These are phyloP conservation scores for Caenorhabditis drosophilae DNA, from an alignment of 2,888 invertebrate species.

Conservation along the genomic window DNA sequence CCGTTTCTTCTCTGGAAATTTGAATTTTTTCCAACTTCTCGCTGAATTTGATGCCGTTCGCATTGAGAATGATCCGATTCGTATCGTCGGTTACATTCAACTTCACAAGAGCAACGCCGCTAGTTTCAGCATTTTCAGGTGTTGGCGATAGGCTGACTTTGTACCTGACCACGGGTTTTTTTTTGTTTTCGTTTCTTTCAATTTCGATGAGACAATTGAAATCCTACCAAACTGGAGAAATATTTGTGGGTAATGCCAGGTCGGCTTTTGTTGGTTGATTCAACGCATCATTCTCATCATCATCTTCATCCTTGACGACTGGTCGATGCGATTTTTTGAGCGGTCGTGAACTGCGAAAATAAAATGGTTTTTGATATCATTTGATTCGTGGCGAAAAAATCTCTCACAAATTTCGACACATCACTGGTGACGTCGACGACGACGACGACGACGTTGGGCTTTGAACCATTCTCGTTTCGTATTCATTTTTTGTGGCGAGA, in stretches of 20 bases:
- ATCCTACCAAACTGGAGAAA: slow-evolving; percentile 57
- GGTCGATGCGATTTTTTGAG: slow-evolving; percentile 24
- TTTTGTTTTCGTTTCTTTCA: neutral
- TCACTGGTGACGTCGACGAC: slow-evolving; percentile 10
- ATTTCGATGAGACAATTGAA: neutral
- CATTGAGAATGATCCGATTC: slow-evolving; percentile 43
- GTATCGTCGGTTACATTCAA: slow-evolving; percentile 34
- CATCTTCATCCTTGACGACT: slow-evolving; percentile 32
- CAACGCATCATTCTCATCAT: slow-evolving; percentile 26
- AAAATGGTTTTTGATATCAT: neutral
- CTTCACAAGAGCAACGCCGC: slow-evolving; percentile 32
- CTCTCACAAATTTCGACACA: slow-evolving; percentile 24
- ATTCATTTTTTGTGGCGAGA: slow-evolving; percentile 42
- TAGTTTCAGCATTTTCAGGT: slow-evolving; percentile 16
- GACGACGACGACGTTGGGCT: neutral
- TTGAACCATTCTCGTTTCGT: slow-evolving; percentile 21
- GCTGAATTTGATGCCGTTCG: slow-evolving; percentile 34
- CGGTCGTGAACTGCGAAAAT: slow-evolving; percentile 14
- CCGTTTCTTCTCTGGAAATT: slow-evolving; percentile 17
- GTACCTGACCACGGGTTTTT: slow-evolving; percentile 24
- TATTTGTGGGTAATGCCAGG: slow-evolving; percentile 46
- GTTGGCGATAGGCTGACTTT: slow-evolving; percentile 27
- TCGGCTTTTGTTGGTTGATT: slow-evolving; percentile 54
- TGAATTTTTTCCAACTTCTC: slow-evolving; percentile 34
- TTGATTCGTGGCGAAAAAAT: neutral